A percentile compares a stretch with the other conserved stretches of the same genome.
phyloP scores from a whole-genome alignment of 2,888 invertebrate genomes.

The Cheilosia vernalis region DNA sequence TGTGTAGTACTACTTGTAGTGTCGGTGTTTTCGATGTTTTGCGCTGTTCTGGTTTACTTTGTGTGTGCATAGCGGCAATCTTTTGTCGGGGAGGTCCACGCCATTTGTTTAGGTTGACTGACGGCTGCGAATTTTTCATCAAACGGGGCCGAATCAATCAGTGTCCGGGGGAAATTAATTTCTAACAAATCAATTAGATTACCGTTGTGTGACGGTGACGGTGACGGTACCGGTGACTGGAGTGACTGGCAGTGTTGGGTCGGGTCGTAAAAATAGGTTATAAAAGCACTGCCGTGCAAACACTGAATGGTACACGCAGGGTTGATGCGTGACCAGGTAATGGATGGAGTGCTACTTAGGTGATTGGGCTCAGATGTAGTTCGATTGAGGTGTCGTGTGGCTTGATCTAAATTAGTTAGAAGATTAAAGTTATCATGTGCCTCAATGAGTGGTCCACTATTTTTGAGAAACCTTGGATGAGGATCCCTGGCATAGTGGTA shows the following conservation, averaged over 20 bases:
- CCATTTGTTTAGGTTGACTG: slow-evolving; percentile 52
- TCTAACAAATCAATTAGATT: slow-evolving; percentile 70
- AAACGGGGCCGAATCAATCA: slow-evolving; percentile 68
- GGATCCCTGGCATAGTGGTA: no score
- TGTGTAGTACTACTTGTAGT: slow-evolving; percentile 14
- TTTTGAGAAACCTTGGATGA: no score
- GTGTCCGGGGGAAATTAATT: slow-evolving; percentile 64
- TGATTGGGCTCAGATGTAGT: not conserved
- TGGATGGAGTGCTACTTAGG: not conserved
- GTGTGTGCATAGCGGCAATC: slow-evolving; percentile 10
- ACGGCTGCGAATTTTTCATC: slow-evolving; percentile 65
- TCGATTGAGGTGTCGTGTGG: not conserved
- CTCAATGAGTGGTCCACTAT: no score
- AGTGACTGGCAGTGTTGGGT: slow-evolving; percentile 27
- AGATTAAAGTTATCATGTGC: no score
- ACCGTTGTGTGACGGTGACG: slow-evolving; percentile 11
- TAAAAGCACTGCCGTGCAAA: not conserved
- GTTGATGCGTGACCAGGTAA: slow-evolving; percentile 1
- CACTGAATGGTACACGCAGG: not conserved
- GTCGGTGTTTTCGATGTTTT: slow-evolving; percentile 9
- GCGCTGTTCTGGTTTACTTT: not conserved
- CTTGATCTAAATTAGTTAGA: no score
- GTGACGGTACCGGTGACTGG: not conserved
- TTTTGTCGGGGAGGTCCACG: slow-evolving; percentile 39
- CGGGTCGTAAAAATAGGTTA: slow-evolving; percentile 24